Percentiles rank a stretch among this genome's conserved stretches.
Evolutionary conservation across 2,888 invertebrate species (phyloP).

Genomic region (Ormyrus nitidulus): DNA sequence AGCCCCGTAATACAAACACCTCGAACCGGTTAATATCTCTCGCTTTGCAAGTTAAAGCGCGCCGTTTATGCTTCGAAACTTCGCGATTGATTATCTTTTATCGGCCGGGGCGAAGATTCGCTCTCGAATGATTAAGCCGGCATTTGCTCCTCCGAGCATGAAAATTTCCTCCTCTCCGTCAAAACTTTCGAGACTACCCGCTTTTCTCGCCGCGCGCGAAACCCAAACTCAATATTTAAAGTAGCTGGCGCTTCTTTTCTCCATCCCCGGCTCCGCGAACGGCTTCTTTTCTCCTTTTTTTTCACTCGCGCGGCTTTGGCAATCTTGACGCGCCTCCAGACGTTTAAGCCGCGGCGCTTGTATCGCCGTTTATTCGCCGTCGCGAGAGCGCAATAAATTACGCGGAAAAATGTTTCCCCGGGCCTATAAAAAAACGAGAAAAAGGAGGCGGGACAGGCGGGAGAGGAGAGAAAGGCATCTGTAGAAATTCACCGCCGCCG

Average conservation of each 20-base stretch:
- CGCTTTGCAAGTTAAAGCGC: not conserved
- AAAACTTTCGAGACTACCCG: constrained; percentile 18
- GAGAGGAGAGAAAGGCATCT: too few species aligned
- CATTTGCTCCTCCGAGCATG: constrained; percentile 8
- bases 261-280: not conserved
- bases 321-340: not conserved
- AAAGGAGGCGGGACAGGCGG: not conserved
- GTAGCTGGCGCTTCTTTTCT: not conserved
- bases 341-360: not conserved
- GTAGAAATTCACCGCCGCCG: too few species aligned
- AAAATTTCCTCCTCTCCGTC: constrained; percentile 16
- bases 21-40: not conserved
- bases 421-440: not conserved
- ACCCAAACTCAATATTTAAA: constrained; percentile 43
- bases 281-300: not conserved
- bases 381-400: constrained; percentile 6
- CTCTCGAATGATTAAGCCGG: constrained; percentile 27
- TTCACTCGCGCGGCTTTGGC: not conserved
- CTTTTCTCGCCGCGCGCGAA: constrained; percentile 11
- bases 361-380: constrained; percentile 1
- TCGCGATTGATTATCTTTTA: not conserved
- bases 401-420: constrained; percentile 4
- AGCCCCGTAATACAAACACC: not conserved
- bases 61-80: not conserved
- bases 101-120: constrained; percentile 7